phyloP scores from a whole-genome alignment of 2,113 vertebrate species.

The Sinocyclocheilus anophthalmus region DNA sequence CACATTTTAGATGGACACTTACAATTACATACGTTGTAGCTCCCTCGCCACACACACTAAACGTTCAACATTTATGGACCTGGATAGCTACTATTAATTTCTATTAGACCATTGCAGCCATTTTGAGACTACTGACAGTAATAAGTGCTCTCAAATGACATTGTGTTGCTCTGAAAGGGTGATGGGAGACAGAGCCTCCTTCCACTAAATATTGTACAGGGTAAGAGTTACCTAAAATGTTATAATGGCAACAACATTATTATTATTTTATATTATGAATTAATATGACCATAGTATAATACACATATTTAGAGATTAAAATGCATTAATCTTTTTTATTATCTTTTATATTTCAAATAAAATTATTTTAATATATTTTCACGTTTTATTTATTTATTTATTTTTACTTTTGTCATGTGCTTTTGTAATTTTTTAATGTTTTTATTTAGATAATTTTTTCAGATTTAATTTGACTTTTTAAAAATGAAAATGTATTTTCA shows the following conservation, averaged over 20 bases:
- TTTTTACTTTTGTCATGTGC: neutral
- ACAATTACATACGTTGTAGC: constrained; percentile 11
- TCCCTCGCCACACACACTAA: neutral
- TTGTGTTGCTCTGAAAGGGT: neutral
- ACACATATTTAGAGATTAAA: neutral
- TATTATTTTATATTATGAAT: neutral
- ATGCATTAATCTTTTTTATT: neutral
- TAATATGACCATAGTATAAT: neutral
- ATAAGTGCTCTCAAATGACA: constrained; percentile 10
- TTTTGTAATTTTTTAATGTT: neutral
- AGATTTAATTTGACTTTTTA: neutral
- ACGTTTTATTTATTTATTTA: too few species aligned
- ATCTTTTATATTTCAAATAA: too few species aligned
- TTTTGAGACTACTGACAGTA: constrained; percentile 14
- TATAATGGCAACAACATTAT: neutral
- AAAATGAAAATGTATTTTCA: neutral
- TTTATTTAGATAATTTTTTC: neutral
- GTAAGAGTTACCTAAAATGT: neutral
- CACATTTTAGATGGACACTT: constrained; percentile 2
- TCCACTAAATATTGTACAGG: neutral
- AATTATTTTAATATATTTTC: too few species aligned
- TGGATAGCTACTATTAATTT: constrained; percentile 15
- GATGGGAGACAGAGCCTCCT: neutral
- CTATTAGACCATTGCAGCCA: neutral
- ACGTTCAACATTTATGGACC: neutral